These are phyloP conservation scores for Agapostemon virescens DNA, from an alignment of 2,888 invertebrate species.

Conservation along the genomic window DNA sequence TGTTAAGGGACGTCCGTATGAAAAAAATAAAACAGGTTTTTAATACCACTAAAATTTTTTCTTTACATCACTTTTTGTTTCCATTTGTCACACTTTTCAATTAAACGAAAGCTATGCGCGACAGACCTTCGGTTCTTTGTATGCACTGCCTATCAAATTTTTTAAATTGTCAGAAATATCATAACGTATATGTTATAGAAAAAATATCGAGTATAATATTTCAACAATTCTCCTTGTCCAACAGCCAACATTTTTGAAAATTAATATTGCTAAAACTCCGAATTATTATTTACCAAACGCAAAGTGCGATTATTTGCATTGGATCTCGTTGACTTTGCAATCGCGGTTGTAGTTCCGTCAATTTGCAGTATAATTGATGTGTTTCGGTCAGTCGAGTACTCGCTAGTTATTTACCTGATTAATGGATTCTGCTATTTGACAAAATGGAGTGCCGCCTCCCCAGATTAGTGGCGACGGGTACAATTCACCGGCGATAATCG, in stretches of 20 bases:
- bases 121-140: too few relatives aligned
- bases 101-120: too few relatives aligned
- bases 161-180: neutral
- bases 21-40: neutral
- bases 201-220: neutral
- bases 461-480: neutral
- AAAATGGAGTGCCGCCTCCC: neutral
- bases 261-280: neutral
- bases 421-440: neutral
- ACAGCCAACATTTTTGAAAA: neutral
- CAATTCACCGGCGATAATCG: neutral
- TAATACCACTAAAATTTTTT: neutral
- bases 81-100: neutral
- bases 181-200: too few relatives aligned
- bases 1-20: too few relatives aligned
- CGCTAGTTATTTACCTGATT: constrained; percentile 1
- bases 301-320: neutral
- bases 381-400: neutral
- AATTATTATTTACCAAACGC: neutral
- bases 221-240: neutral
- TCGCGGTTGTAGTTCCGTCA: neutral
- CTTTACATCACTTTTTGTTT: neutral
- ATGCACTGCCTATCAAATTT: neutral
- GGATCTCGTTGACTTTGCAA: neutral
- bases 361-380: neutral